These are phyloP conservation scores for Hydropsyche tenuis DNA, from an alignment of 1,140 invertebrate species.

Conservation along the genomic window DNA sequence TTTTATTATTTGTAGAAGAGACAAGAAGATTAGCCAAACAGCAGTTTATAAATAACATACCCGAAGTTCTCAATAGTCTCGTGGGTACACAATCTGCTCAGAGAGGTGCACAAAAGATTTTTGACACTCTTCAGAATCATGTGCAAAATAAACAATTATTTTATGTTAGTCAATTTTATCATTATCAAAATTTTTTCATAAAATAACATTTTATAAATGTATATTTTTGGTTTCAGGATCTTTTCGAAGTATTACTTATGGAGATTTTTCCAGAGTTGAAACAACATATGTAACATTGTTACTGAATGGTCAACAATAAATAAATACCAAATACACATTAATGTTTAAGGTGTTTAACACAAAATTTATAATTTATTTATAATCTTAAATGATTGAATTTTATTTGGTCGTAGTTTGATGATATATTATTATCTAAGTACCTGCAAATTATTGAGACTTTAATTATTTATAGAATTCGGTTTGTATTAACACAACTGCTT, in stretches of 20 bases:
- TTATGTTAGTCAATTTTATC: conserved; percentile 74
- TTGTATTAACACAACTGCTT: no score
- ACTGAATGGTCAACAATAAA: background rate
- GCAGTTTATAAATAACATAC: conserved; percentile 75
- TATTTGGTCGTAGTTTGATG: no score
- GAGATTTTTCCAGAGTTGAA: conserved; percentile 79
- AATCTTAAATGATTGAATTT: no score
- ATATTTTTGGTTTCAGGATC: conserved; percentile 68
- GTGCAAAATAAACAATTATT: conserved; percentile 90
- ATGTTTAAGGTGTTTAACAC: conserved; percentile 9
- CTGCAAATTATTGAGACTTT: conserved; percentile 2
- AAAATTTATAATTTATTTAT: no score
- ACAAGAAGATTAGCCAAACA: conserved; percentile 69
- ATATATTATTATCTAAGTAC: conserved; percentile 21
- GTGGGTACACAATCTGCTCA: conserved; percentile 85
- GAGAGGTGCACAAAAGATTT: conserved; percentile 83
- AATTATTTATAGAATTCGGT: conserved; percentile 4
- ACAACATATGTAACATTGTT: conserved; percentile 54
- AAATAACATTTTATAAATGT: conserved; percentile 16
- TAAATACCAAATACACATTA: conserved; percentile 10
- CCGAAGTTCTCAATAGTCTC: conserved; percentile 80
- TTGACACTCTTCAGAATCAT: conserved; percentile 85
- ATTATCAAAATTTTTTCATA: conserved; percentile 33
- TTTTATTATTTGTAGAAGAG: conserved; percentile 55
- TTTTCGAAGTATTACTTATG: conserved; percentile 74